These are phyloP conservation scores for Drosophila rubida DNA, from an alignment of 2,888 invertebrate genomes.

Conservation along the genomic window DNA sequence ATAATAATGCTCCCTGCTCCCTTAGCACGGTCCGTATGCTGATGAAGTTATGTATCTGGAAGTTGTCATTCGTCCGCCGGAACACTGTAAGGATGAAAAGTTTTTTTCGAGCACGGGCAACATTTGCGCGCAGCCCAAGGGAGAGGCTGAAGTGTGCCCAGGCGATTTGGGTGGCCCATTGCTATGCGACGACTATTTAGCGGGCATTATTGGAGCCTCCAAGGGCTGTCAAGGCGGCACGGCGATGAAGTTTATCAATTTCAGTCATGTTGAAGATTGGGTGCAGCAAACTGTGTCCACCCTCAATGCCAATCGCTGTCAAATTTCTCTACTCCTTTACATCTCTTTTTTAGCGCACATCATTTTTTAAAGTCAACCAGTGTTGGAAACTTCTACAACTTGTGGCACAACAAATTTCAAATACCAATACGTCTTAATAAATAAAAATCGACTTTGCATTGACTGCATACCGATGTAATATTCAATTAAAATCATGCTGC, in stretches of 20 bases:
- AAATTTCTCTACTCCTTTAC: slow-evolving; percentile 2
- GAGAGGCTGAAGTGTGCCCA: slow-evolving; percentile 39
- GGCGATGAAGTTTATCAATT: slow-evolving; percentile 53
- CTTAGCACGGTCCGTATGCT: slow-evolving; percentile 63
- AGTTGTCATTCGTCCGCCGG: not conserved
- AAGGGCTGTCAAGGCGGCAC: slow-evolving; percentile 33
- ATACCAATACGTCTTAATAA: not conserved
- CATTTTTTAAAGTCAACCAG: not conserved
- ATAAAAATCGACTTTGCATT: not conserved
- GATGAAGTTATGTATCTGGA: slow-evolving; percentile 55
- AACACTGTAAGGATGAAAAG: slow-evolving; percentile 9
- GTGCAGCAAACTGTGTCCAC: not conserved
- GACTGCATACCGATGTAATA: too few species aligned
- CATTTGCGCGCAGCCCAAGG: slow-evolving; percentile 39
- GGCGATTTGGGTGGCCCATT: slow-evolving; percentile 66
- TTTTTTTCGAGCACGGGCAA: not conserved
- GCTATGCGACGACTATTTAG: slow-evolving; percentile 34
- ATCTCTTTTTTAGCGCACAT: not conserved
- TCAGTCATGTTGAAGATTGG: slow-evolving; percentile 26
- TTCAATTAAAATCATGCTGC: too few species aligned
- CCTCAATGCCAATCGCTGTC: not conserved
- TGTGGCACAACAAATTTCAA: not conserved
- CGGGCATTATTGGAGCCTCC: slow-evolving; percentile 53
- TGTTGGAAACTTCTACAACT: not conserved
- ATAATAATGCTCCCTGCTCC: not conserved